A percentile compares a stretch with the other conserved stretches of the same genome.
These are phyloP conservation scores for Nematostella vectensis DNA, from an alignment of 92 coral and sea anemone species.

Conservation along the genomic window DNA sequence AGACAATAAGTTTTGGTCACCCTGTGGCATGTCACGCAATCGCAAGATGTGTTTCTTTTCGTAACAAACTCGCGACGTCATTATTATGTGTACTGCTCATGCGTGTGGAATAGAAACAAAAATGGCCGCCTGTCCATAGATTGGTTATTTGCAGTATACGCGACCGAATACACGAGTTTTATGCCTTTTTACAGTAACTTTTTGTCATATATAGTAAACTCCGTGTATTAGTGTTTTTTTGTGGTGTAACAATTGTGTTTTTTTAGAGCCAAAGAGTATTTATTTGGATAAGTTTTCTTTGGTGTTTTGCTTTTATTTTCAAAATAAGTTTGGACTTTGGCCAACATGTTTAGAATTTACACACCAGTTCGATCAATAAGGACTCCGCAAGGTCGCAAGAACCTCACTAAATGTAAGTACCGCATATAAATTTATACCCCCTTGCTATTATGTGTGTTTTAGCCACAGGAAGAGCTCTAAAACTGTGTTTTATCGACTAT, in stretches of 20 bases:
- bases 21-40: no score
- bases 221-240: neutral
- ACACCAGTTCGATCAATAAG: slow-evolving; percentile 16
- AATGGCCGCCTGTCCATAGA: slow-evolving; percentile 16
- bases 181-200: neutral
- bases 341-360: slow-evolving; percentile 20
- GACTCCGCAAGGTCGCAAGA: slow-evolving; percentile 14
- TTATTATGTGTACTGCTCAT: slow-evolving; percentile 8
- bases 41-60: no score
- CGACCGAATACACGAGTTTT: neutral
- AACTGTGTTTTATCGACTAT: no score
- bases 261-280: neutral
- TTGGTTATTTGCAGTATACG: neutral
- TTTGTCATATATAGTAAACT: neutral
- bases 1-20: no score
- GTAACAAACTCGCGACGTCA: no score
- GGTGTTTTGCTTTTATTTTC: neutral
- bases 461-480: no score
- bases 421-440: neutral
- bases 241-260: neutral
- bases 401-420: slow-evolving; percentile 16
- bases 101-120: slow-evolving; percentile 18
- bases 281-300: no score
- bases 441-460: neutral
- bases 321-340: slow-evolving; percentile 7